Base-by-base conservation (phyloP, 2,888 invertebrate genomes). In the Aporophyla nigra region DNA sequence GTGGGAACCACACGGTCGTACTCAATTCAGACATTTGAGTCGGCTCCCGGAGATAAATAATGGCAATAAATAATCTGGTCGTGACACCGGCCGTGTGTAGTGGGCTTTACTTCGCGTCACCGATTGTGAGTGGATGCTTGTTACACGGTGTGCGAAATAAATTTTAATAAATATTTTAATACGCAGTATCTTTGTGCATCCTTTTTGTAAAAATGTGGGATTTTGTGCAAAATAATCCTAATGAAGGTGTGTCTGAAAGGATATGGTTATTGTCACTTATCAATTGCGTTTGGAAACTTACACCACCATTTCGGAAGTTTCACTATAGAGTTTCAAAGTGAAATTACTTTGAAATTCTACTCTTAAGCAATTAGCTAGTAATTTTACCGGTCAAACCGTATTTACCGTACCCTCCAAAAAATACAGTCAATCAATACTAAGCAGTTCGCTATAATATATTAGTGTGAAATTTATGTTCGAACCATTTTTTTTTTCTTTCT, bases 61-160 rank as follows among this genome's bases (percentile, higher is more conserved):
- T 90, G 89, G 92, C 91, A 83, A 95, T 96, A 96, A 95, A 96
- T 95, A 95, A 95, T 95, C 96, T 96, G 96, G 78, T 82, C 82
- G 84, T 94, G 96, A 96, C 96, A 93, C 91, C 91, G 92, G 91
- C 89, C 93, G 94, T 94, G 94, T 94, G 92, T 93, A 96, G 95
- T 91, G 93, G 93, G 93, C 93, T 93, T 93, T 92, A 94, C 92
- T 92, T 91, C 86, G 89, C 92, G 91, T 89, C 91, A 91, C 88
- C 88, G 89, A 88, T 89, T 88, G 87, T 80, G 69, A 72, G 78
- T 78, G 90, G 84, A 68, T 67, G 75, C 10, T 63, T 70, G 62
- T 93, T 74, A 93, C 93, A 95, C 92, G 85, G 92, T 63, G 61
- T 6, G 12, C 16, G 80, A 80, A 74, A 51, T 33, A 33, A 5